phyloP scores from a whole-genome alignment of 2,797 vertebrate genomes.

The Phylloscopus collybita region DNA sequence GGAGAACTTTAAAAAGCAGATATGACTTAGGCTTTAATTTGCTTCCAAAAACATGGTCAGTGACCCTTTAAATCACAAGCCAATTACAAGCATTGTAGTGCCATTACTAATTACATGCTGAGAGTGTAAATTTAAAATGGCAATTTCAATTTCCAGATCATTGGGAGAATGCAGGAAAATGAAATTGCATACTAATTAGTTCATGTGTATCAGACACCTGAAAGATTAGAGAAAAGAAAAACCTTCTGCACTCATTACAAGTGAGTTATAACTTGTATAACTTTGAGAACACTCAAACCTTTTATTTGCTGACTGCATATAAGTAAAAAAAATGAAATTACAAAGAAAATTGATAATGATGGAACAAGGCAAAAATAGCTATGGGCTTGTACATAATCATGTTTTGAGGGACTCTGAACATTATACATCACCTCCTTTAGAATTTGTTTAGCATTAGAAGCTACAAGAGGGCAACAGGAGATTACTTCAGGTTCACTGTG shows the following conservation, averaged over 20 bases:
- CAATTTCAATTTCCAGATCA: slow-evolving; percentile 75
- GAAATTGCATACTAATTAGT: slow-evolving; percentile 72
- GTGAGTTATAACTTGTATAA: slow-evolving; percentile 9
- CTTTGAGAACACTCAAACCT: slow-evolving; percentile 28
- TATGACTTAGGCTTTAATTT: slow-evolving; percentile 47
- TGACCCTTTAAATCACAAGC: slow-evolving; percentile 69
- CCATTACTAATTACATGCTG: slow-evolving; percentile 70
- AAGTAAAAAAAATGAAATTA: slow-evolving; percentile 68
- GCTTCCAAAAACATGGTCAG: slow-evolving; percentile 52
- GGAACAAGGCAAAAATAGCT: slow-evolving; percentile 31
- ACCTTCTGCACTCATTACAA: slow-evolving; percentile 42
- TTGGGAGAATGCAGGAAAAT: slow-evolving; percentile 66
- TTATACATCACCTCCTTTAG: slow-evolving; percentile 5
- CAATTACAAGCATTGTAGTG: slow-evolving; percentile 64
- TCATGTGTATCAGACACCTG: slow-evolving; percentile 58
- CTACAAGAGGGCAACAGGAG: neutral
- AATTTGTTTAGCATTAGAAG: neutral
- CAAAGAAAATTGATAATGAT: slow-evolving; percentile 56
- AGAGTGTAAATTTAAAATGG: slow-evolving; percentile 70
- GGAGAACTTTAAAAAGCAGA: slow-evolving; percentile 37
- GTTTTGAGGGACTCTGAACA: neutral
- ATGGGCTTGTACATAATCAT: neutral
- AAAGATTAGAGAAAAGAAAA: slow-evolving; percentile 39
- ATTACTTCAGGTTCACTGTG: neutral
- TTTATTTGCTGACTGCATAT: slow-evolving; percentile 50